These are phyloP conservation scores for Hippocampus mohnikei DNA, from an alignment of 2,113 vertebrate genomes.

Conservation along the genomic window DNA sequence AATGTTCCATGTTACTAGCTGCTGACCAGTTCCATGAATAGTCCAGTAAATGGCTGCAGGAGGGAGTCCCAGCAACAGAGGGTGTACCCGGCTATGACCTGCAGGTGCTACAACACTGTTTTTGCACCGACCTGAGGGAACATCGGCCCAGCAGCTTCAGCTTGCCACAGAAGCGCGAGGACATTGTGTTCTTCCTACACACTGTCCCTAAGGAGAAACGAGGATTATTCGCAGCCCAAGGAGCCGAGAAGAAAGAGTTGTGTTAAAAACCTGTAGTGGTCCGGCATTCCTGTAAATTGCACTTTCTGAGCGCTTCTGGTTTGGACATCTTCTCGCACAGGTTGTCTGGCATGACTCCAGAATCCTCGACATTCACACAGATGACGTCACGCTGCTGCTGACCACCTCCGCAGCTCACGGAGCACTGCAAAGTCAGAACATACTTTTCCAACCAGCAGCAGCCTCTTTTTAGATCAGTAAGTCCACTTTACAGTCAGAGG, in stretches of 20 bases:
- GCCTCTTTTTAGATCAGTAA: background rate
- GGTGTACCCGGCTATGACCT: conserved; percentile 21
- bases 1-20: background rate
- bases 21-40: background rate
- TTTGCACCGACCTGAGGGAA: conserved; percentile 74
- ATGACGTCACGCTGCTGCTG: conserved; percentile 61
- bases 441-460: background rate
- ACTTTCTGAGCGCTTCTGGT: conserved; percentile 67
- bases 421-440: conserved; percentile 60
- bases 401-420: conserved; percentile 68
- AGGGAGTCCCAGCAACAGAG: background rate
- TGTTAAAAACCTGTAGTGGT: conserved; percentile 48
- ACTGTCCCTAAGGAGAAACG: conserved; percentile 56
- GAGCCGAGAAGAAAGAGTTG: background rate
- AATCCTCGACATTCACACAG: conserved; percentile 55
- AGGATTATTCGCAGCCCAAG: background rate
- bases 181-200: conserved; percentile 86
- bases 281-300: conserved; percentile 66
- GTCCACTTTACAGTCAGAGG: background rate
- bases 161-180: conserved; percentile 83
- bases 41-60: background rate
- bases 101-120: conserved; percentile 86
- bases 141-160: conserved; percentile 85
- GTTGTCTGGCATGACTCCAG: conserved; percentile 46
- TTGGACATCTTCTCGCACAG: conserved; percentile 61